These are phyloP conservation scores for Idaea dimidiata DNA, from an alignment of 2,888 invertebrate species.

Conservation along the genomic window DNA sequence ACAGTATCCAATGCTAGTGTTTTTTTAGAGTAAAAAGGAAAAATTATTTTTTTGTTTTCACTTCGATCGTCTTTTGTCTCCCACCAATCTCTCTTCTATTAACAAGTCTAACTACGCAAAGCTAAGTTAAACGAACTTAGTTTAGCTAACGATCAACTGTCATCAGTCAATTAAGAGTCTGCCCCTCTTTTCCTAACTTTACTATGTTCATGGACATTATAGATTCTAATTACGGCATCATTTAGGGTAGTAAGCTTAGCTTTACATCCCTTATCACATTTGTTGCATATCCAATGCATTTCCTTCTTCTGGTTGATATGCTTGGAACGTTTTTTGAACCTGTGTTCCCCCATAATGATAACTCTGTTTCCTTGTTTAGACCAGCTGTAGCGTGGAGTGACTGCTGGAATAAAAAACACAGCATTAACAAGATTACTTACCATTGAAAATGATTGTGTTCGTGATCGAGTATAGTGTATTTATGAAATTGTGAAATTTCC, in stretches of 20 bases:
- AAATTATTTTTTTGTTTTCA: too few species aligned
- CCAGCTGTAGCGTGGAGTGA: conserved; percentile 65
- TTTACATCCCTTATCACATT: conserved; percentile 69
- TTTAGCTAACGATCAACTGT: too few species aligned
- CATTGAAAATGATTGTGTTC: too few species aligned
- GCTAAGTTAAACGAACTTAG: too few species aligned
- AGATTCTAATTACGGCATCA: conserved; percentile 64
- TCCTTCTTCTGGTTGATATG: conserved; percentile 63
- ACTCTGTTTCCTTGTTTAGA: conserved; percentile 70
- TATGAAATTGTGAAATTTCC: too few species aligned
- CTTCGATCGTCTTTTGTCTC: too few species aligned
- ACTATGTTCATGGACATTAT: conserved; percentile 63
- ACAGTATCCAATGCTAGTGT: too few species aligned
- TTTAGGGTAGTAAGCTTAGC: conserved; percentile 66
- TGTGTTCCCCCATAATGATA: conserved; percentile 65
- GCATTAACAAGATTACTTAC: not conserved
- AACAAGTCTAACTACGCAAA: too few species aligned
- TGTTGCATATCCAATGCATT: conserved; percentile 72
- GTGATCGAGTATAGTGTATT: too few species aligned
- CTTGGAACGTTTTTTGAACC: conserved; percentile 69
- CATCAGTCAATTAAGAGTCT: not conserved
- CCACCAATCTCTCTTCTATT: too few species aligned
- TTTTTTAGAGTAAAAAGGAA: too few species aligned
- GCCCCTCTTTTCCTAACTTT: conserved; percentile 29
- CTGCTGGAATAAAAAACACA: conserved; percentile 33